These are phyloP conservation scores for Galago senegalensis DNA, from an alignment of 2,797 vertebrate genomes.

Conservation along the genomic window DNA sequence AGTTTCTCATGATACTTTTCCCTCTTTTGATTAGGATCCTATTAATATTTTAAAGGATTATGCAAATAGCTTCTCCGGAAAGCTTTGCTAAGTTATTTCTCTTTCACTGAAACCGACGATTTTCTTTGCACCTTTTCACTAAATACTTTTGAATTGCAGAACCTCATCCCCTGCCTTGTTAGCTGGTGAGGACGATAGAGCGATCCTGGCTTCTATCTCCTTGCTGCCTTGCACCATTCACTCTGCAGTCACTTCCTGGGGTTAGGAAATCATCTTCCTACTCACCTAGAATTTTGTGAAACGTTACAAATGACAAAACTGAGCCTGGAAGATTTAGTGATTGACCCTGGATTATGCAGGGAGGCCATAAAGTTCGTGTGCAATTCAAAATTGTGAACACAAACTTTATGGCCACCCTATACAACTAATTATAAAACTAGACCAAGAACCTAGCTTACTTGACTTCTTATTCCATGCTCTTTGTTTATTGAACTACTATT, in stretches of 20 bases:
- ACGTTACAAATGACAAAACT: not conserved
- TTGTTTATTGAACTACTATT: not conserved
- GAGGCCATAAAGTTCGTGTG: too few relatives aligned
- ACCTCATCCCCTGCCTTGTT: too few relatives aligned
- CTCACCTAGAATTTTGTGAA: not conserved
- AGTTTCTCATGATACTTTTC: not conserved
- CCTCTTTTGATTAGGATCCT: not conserved
- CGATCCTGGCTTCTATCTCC: accelerated
- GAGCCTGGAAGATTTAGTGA: not conserved
- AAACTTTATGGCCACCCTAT: too few relatives aligned
- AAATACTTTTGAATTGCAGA: not conserved
- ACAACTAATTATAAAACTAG: not conserved
- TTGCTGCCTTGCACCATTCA: not conserved
- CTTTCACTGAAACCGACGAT: not conserved
- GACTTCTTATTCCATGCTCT: not conserved
- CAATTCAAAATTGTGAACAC: too few relatives aligned
- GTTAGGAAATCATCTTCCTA: not conserved
- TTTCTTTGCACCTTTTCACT: not conserved
- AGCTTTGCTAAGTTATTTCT: not conserved
- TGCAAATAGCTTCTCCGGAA: not conserved
- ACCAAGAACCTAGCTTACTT: not conserved
- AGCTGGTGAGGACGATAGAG: too few relatives aligned
- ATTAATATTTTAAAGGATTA: not conserved
- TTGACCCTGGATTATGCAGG: not conserved
- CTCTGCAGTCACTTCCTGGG: not conserved